Evolutionary conservation across 2,797 vertebrate genomes (phyloP), one percentile per base, ranked within the genome.

Genomic region (Lepus oiostolus): DNA sequence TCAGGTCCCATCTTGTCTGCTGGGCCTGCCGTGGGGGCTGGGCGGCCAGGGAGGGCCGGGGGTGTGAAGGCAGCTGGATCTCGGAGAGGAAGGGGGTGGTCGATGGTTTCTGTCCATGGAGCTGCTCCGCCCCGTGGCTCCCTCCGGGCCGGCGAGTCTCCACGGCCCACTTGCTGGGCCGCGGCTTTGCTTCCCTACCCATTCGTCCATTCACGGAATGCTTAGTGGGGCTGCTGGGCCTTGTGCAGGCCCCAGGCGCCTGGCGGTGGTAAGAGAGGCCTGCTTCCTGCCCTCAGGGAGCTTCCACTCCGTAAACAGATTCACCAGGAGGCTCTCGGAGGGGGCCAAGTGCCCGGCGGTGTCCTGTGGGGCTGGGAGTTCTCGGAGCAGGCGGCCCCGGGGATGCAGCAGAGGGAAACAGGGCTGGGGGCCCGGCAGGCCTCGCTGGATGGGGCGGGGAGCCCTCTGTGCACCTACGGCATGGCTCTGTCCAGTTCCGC

Each of bases 41-140:
- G 4, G 26, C 5, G 16, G 24, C 22, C 47, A 38, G 30, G 42
- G 19, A 30, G 21, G 65, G 6, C 0, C 0, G 22, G 47, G 10
- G 14, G 38, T 75, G 4, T 4, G 11, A 21, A 19, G 74, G 35
- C 50, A 77, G 21, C 8, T 17, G 32, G 60, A 52, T 14, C 11
- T 0, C 0, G 7, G 68, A 76, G 16, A 0, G 4, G 42, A 21
- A 4, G 21, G 52, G 26, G 67, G 58, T 21, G 13, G 28, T 30
- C 21, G 32, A 21, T 13, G 58, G 14, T 76, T 85, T 54, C 58
- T 32, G 2, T 32, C 24, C 16, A 0, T 42, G 28, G 38, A 30
- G 12, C 22, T 13, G 22, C 3, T 24, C 14, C 6, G 0, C 5
- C 21, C 0, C 12, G 65, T 28, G 47, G 58, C 24, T 2, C 32